Base-by-base conservation (phyloP, 2,797 vertebrate species). In the Microtus californicus region DNA sequence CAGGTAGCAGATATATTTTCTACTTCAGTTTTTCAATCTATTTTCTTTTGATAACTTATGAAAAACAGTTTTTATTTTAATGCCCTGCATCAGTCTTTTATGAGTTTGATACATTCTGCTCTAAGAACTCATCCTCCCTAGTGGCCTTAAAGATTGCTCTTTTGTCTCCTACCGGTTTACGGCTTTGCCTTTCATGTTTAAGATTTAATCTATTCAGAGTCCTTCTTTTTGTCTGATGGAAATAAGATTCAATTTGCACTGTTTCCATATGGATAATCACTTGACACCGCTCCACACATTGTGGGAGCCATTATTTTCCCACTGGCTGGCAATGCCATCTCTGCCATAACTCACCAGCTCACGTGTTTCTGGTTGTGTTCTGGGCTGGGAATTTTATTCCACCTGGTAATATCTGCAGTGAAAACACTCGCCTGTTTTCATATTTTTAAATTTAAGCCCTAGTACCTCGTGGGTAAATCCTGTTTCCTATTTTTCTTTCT, bases 171-270 rank as follows among this genome's bases (percentile, higher is more conserved):
- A 4, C 73, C 67, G 87, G 73, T 95, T 93, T 89, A 67, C 92
- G 73, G 14, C 54, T 93, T 93, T 92, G 40, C 48, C 67, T 81
- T 93, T 85, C 61, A 90, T 40, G 63, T 88, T 81, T 74, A 93
- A 86, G 48, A 76, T 82, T 96, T 90, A 94, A 96, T 96, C 56
- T 91, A 61, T 27, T 25, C 74, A 29, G 37, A 85, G 61, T 82
- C 51, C 48, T 93, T 94, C 80, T 92, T 85, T 94, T 45, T 29
- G 5, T 85, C 85, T 43, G 25, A 89, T 94, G 74, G 96, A 94
- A 96, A 79, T 94, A 96, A 86, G 77, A 95, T 93, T 93, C 92
- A 71, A 71, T 96, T 97, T 96, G 76, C 85, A 17, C 54, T 90
- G 74, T 94, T 97, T 97, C 95, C 90, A 11, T 93, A 8, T 79